These are phyloP conservation scores for Invenusta paracnida DNA, from an alignment of 2,888 invertebrate species.

Conservation along the genomic window DNA sequence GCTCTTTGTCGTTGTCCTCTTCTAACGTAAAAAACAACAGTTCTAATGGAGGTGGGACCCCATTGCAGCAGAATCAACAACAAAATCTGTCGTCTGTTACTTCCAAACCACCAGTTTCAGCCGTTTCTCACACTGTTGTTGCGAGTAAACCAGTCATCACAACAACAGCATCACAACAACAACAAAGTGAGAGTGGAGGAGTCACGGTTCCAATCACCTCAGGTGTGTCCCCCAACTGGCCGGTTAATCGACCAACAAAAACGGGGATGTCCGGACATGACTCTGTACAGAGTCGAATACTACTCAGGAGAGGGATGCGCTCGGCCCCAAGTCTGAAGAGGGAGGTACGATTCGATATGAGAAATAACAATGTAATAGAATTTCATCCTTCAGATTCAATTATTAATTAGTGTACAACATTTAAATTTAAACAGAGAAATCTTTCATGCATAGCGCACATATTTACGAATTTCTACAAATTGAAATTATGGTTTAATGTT, in stretches of 20 bases:
- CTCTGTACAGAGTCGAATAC: background rate
- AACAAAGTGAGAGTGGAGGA: too few species aligned
- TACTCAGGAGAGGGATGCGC: background rate
- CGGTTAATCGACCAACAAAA: background rate
- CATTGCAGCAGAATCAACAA: background rate
- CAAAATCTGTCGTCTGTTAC: background rate
- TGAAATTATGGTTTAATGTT: too few species aligned
- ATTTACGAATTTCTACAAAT: too few species aligned
- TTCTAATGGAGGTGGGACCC: too few species aligned
- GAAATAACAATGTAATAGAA: conserved; percentile 37
- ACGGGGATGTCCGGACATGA: background rate
- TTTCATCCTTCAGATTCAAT: conserved; percentile 33
- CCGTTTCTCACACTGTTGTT: background rate
- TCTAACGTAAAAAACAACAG: too few species aligned
- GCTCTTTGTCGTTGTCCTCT: too few species aligned
- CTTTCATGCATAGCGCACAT: too few species aligned
- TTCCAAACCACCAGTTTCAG: background rate
- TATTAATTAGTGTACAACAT: background rate
- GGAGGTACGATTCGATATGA: conserved; percentile 36
- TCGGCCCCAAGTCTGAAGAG: conserved; percentile 28
- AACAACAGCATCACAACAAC: too few species aligned
- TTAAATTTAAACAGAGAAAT: too few species aligned
- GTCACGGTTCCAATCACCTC: background rate
- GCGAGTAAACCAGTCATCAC: background rate
- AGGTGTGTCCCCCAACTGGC: background rate